Evolutionary conservation across 2,113 vertebrate species (phyloP).

Genomic region (Elgaria multicarinata): DNA sequence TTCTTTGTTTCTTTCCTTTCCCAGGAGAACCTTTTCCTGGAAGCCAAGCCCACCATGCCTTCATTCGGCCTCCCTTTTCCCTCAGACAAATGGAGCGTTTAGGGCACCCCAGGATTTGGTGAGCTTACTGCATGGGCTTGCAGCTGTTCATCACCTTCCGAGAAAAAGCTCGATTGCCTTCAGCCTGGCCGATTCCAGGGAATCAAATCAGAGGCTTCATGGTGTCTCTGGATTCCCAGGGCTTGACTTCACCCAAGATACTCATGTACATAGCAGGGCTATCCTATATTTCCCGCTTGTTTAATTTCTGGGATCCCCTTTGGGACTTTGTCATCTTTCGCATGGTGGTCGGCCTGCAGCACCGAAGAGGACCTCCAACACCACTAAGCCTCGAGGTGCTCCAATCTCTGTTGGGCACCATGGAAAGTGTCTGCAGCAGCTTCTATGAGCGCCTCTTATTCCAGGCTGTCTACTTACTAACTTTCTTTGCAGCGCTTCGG

Average conservation of each 20-base stretch:
- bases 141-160: slow-evolving; percentile 47
- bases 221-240: slow-evolving; percentile 19
- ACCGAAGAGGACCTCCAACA: not conserved
- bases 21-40: slow-evolving; percentile 9
- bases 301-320: slow-evolving; percentile 45
- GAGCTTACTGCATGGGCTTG: slow-evolving; percentile 42
- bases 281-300: slow-evolving; percentile 54
- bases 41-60: rapidly evolving
- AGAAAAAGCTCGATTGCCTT: no score
- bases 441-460: slow-evolving; percentile 56
- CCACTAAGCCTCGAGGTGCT: slow-evolving; percentile 56
- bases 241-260: not conserved
- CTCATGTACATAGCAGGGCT: slow-evolving; percentile 25
- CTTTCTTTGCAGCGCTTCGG: slow-evolving; percentile 61
- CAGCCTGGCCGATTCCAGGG: slow-evolving; percentile 60
- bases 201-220: slow-evolving; percentile 63
- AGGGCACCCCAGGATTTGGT: slow-evolving; percentile 45
- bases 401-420: slow-evolving; percentile 45
- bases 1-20: not conserved
- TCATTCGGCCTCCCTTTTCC: not conserved
- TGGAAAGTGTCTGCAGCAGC: slow-evolving; percentile 34
- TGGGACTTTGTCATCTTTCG: slow-evolving; percentile 28
- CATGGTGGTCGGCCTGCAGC: slow-evolving; percentile 39
- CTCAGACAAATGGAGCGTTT: slow-evolving; percentile 36
- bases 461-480: slow-evolving; percentile 44